These are phyloP conservation scores for Guaruba guarouba DNA, from an alignment of 2,113 vertebrate genomes.

Conservation along the genomic window DNA sequence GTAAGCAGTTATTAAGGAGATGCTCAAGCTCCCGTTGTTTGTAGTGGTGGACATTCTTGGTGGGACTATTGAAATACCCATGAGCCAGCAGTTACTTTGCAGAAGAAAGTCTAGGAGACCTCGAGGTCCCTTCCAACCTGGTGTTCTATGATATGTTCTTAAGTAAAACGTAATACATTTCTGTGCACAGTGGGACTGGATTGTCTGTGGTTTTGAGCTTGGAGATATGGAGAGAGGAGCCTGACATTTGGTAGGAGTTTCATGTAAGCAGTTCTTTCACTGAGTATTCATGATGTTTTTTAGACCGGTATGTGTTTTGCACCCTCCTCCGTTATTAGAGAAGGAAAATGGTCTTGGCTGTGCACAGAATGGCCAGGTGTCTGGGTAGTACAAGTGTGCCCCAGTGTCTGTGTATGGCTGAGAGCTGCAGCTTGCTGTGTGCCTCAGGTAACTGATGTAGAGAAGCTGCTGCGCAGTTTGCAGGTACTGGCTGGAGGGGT, in stretches of 20 bases:
- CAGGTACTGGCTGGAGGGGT: background rate
- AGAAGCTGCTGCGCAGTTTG: background rate
- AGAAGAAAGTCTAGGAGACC: background rate
- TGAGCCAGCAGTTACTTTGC: background rate
- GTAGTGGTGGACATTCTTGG: background rate
- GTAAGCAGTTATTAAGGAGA: background rate
- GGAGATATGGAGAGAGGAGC: background rate
- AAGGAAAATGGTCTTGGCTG: background rate
- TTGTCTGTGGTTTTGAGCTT: background rate
- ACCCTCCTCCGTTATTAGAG: accelerated
- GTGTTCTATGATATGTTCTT: background rate
- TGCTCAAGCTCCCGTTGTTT: background rate
- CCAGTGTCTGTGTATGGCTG: accelerated
- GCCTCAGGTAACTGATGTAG: accelerated
- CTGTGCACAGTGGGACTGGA: background rate
- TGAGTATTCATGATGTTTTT: background rate
- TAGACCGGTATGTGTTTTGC: background rate
- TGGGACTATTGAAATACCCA: background rate
- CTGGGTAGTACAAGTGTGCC: accelerated
- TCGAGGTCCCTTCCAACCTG: background rate
- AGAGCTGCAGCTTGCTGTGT: accelerated
- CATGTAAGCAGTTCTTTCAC: background rate
- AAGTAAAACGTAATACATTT: background rate
- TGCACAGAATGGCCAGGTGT: background rate
- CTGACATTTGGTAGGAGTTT: background rate